Conservation (phyloP, 35 echinoderm and acorn worm species). For the Hemicentrotus pulcherrimus region DNA sequence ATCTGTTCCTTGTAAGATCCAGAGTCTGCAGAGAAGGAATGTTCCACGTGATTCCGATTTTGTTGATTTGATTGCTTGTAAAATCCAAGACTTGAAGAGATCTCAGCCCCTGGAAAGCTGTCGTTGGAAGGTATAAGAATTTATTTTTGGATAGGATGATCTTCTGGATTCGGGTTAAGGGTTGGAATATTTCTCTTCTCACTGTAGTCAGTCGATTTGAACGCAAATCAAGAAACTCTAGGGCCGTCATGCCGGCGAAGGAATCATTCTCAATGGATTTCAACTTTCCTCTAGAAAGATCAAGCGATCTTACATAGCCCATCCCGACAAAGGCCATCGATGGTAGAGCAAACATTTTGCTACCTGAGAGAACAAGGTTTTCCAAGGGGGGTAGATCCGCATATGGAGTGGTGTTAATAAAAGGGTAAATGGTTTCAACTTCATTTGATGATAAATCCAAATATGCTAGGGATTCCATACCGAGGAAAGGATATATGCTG, state of each 20-base stretch:
- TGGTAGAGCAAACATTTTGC: background rate
- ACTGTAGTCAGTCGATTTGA: background rate
- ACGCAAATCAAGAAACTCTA: background rate
- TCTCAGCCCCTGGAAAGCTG: background rate
- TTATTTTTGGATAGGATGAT: background rate
- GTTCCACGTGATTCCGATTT: background rate
- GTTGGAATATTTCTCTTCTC: background rate
- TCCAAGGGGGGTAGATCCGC: background rate
- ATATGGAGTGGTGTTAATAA: background rate
- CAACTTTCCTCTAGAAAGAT: background rate
- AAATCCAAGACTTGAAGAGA: background rate
- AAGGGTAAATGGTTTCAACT: background rate
- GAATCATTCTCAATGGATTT: conserved; percentile 12
- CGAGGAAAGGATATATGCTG: background rate
- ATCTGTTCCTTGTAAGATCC: background rate
- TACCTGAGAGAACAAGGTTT: background rate
- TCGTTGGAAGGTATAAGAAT: background rate
- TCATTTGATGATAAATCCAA: background rate
- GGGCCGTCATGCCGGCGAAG: background rate
- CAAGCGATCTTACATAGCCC: background rate
- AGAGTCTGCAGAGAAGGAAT: background rate
- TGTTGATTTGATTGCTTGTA: background rate
- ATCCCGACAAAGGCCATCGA: background rate
- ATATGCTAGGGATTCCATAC: background rate
- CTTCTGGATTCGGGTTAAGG: background rate